phyloP scores from a whole-genome alignment of 2,888 invertebrate genomes.

The Arge pagana region DNA sequence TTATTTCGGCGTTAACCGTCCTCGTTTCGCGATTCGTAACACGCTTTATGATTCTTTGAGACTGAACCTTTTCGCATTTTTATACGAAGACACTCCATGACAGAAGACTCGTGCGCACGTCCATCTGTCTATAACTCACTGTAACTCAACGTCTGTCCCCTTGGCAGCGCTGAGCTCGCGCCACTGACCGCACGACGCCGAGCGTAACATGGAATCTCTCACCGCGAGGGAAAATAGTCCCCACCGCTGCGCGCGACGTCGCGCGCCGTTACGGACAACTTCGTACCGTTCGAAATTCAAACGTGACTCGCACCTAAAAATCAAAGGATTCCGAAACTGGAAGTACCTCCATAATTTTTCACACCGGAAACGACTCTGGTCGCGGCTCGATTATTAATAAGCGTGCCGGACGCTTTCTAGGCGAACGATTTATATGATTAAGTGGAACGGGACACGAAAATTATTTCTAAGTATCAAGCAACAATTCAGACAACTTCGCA shows the following conservation, averaged over 20 bases:
- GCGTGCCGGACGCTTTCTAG: no score
- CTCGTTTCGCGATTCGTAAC: constrained; percentile 29
- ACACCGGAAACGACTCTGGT: no score
- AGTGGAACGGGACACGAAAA: no score
- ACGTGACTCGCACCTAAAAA: no score
- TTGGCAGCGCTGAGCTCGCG: constrained; percentile 28
- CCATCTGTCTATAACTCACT: constrained; percentile 5
- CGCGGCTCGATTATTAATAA: no score
- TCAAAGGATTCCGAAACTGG: no score
- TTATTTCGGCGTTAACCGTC: constrained; percentile 26
- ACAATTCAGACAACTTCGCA: no score
- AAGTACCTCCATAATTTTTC: no score
- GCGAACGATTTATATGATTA: no score
- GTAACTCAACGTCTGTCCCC: constrained; percentile 22
- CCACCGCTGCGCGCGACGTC: constrained; percentile 3
- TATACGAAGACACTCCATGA: background rate
- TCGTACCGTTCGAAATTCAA: background rate
- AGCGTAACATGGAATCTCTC: background rate
- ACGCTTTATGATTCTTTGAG: no score
- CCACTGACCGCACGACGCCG: constrained; percentile 34
- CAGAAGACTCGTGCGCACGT: background rate
- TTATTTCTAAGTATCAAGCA: no score
- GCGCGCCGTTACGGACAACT: background rate
- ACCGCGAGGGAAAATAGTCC: constrained; percentile 31
- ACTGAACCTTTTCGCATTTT: background rate